phyloP scores from a whole-genome alignment of 2,113 vertebrate genomes.

The Sinocyclocheilus grahami region DNA sequence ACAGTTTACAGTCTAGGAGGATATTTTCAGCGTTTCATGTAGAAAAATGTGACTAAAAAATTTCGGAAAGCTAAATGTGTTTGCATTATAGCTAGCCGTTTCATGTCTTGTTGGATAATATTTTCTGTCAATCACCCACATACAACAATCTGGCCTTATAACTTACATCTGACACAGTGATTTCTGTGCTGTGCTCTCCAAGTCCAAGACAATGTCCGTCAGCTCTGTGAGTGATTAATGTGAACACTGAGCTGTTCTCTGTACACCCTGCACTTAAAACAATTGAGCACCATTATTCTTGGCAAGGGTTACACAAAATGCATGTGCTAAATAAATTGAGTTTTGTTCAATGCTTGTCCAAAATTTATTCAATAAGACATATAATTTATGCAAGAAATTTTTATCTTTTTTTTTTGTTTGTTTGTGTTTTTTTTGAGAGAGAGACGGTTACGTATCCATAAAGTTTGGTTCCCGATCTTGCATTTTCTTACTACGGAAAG shows the following conservation, averaged over 20 bases:
- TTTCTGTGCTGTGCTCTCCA: not conserved
- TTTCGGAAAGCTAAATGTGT: not conserved
- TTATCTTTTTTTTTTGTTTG: too few species aligned
- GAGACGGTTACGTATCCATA: too few species aligned
- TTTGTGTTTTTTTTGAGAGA: too few species aligned
- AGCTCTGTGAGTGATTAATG: constrained; percentile 14
- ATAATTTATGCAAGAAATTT: too few species aligned
- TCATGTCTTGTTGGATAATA: not conserved
- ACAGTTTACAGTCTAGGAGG: not conserved
- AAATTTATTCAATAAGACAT: too few species aligned
- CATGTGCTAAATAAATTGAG: too few species aligned
- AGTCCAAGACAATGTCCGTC: constrained; percentile 11
- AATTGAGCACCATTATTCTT: constrained; percentile 30
- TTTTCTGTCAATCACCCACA: not conserved
- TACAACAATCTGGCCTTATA: not conserved
- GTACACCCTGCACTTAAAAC: constrained; percentile 35
- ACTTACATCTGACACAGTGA: not conserved
- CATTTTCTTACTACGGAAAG: not conserved
- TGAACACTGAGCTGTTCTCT: not conserved
- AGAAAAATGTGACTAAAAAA: not conserved
- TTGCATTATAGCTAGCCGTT: not conserved
- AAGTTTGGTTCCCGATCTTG: not conserved
- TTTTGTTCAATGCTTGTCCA: too few species aligned
- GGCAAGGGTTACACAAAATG: not conserved
- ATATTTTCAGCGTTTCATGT: not conserved